These are phyloP conservation scores for Drosophila prolongata DNA, from an alignment of 2,888 invertebrate genomes.

Conservation along the genomic window DNA sequence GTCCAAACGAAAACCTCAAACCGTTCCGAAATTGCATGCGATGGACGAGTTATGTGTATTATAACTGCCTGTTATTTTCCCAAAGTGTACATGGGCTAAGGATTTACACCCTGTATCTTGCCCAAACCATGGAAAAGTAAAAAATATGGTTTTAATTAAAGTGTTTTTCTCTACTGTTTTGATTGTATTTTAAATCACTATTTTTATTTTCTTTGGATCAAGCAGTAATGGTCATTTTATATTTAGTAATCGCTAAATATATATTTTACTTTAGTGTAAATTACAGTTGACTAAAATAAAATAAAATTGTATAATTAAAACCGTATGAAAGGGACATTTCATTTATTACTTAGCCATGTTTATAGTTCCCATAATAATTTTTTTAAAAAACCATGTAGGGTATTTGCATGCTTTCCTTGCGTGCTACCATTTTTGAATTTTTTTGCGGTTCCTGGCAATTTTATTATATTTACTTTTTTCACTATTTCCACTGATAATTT, in stretches of 20 bases:
- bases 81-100: too few relatives aligned
- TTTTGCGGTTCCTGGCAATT: slow-evolving; percentile 7
- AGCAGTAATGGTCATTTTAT: too few relatives aligned
- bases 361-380: background rate
- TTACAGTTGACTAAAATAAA: too few relatives aligned
- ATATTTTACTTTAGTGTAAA: too few relatives aligned
- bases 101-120: slow-evolving; percentile 19
- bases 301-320: too few relatives aligned
- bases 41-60: slow-evolving; percentile 52
- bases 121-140: background rate
- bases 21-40: slow-evolving; percentile 26
- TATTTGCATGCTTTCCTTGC: slow-evolving; percentile 20
- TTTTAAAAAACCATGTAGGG: background rate
- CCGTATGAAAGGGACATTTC: too few relatives aligned
- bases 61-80: slow-evolving; percentile 22
- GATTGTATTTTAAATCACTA: too few relatives aligned
- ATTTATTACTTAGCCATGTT: background rate
- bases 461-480: slow-evolving; percentile 23
- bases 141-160: background rate
- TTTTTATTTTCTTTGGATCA: too few relatives aligned
- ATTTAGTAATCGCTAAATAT: too few relatives aligned
- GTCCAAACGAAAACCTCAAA: slow-evolving; percentile 38
- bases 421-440: slow-evolving; percentile 32
- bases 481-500: slow-evolving; percentile 55
- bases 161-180: background rate